Evolutionary conservation across 2,113 vertebrate species (phyloP).

Genomic region (Eclectus roratus): DNA sequence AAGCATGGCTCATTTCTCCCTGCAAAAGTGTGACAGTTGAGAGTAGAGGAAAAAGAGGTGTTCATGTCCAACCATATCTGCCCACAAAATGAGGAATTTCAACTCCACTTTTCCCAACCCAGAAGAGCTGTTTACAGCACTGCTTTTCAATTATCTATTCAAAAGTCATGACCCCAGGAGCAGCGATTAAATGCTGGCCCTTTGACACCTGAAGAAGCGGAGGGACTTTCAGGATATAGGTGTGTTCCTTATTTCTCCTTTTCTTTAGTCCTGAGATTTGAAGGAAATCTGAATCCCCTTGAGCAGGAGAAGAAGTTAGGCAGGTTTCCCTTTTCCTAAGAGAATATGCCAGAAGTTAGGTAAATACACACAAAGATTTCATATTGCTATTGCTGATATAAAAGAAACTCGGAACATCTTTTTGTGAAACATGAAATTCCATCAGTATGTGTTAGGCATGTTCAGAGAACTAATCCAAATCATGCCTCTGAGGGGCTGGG

Average conservation of each 20-base stretch:
- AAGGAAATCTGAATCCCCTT: neutral
- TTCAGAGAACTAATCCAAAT: neutral
- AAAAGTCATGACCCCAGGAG: neutral
- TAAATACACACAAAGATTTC: neutral
- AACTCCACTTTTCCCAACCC: neutral
- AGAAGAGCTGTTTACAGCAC: neutral
- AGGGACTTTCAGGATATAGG: neutral
- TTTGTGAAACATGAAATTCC: neutral
- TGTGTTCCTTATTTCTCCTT: neutral
- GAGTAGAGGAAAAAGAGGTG: neutral
- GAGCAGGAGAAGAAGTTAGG: neutral
- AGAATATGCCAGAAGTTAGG: neutral
- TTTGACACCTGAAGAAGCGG: neutral
- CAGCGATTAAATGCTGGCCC: neutral
- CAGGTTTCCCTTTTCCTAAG: neutral
- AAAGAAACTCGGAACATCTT: neutral
- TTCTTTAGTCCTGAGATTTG: neutral
- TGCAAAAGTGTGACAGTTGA: neutral
- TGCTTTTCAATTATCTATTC: neutral
- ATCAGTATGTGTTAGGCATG: neutral
- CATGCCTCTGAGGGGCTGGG: neutral
- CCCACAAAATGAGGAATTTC: neutral
- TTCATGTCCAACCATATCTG: neutral
- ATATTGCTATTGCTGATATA: neutral
- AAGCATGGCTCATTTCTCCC: neutral